Evolutionary conservation across 2,888 invertebrate genomes (phyloP).

Genomic region (Geophilus truncorum): DNA sequence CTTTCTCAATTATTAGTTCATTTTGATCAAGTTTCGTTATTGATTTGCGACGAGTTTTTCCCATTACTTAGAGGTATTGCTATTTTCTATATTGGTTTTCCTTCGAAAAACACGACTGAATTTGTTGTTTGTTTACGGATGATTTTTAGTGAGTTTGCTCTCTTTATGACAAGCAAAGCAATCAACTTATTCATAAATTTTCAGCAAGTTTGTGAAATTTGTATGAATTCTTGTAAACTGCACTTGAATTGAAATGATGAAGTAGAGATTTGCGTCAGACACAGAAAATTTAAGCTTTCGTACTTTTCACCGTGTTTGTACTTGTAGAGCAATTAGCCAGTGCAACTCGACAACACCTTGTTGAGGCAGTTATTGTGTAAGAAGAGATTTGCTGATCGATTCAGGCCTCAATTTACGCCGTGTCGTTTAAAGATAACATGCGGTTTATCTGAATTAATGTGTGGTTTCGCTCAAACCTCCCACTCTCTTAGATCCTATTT

Average conservation of each 20-base stretch:
- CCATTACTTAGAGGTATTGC: too few species aligned
- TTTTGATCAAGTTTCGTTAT: too few species aligned
- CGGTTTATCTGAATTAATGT: conserved; percentile 11
- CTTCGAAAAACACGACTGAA: too few species aligned
- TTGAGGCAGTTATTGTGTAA: neutral
- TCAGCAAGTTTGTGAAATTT: too few species aligned
- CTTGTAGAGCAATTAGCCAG: neutral
- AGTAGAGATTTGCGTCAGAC: neutral
- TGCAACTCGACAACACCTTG: neutral
- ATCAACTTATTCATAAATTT: too few species aligned
- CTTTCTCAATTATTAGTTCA: too few species aligned
- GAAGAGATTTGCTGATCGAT: conserved; percentile 6
- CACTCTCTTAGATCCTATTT: neutral
- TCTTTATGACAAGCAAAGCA: too few species aligned
- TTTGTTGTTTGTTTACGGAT: too few species aligned
- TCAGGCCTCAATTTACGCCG: neutral
- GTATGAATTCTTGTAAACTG: neutral
- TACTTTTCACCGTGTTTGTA: neutral
- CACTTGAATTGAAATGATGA: neutral
- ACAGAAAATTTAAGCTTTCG: neutral
- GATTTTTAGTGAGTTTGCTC: too few species aligned
- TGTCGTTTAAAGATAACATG: neutral
- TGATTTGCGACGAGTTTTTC: too few species aligned
- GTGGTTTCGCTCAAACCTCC: neutral
- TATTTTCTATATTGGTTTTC: too few species aligned